Evolutionary conservation across 2,888 invertebrate genomes (phyloP), one percentile per base, ranked within the genome.

Genomic region (Coelinius sp.): DNA sequence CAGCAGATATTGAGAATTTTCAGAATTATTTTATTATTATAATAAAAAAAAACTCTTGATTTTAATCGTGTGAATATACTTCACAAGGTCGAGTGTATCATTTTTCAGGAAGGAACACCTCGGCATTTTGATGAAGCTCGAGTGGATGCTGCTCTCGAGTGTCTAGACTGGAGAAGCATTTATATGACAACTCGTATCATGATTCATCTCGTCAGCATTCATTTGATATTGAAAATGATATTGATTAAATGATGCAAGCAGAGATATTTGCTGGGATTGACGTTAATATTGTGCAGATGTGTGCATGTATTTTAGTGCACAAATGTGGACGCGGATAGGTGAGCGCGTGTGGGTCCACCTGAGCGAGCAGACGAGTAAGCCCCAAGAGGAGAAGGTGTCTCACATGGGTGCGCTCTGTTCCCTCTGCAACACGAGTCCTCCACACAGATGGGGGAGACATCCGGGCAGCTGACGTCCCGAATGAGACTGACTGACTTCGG

Each of bases 381-480:
- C 14, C 69, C 27, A 64, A 70, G 49, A 83, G 83, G 80, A 85
- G 85, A 86, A 86, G 86, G 86, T 85, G 87, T 87, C 86, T 87
- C 87, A 86, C 87, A 86, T 86, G 86, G 86, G 84, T 87, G 87
- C 85, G 82, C 86, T 84, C 46, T 72, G 74, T 84, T 83, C 82
- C 83, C 85, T 75, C 77, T 83, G 83, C 84, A 85, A 84, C 85
- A 69, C 74, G 73, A 73, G 71, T 74, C 74, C 71, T 74, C n/a
- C 77, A 82, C 84, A 84, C 84, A 86, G 84, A 87, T 86, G 86
- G 87, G 86, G 87, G 86, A 86, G 86, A 87, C 86, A 87, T 87
- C 87, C 87, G 87, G 87, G 86, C 87, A 87, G 87, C 87, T 87
- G 87, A 87, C 87, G 86, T 85, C 83, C 83, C 75, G 82, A 85